Base-by-base conservation (phyloP, 2,797 vertebrate genomes). In the Hemitrygon akajei region DNA sequence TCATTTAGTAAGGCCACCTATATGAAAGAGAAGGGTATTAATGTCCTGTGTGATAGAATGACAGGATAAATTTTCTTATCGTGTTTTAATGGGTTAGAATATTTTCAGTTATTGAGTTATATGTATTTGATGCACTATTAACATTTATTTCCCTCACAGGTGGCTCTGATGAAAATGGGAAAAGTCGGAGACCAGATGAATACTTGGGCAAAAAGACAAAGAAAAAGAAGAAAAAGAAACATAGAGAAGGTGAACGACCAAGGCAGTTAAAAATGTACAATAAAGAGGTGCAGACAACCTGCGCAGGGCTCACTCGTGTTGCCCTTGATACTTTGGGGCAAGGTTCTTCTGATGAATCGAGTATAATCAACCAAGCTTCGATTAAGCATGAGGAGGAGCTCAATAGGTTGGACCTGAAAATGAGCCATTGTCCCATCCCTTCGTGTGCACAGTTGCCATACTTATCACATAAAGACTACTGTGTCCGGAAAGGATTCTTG, bases 211-310 rank as follows among this genome's bases (percentile, higher is more conserved):
- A 98, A 95, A 98, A 98, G 96, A 98, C 98, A 95, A 98, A 98
- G 94, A 99, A 98, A 96, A 99, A 98, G 97, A 97, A 97, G 96
- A 99, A 98, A 97, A 98, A 97, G 97, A 97, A 98, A 97, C 98
- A 98, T 89, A 97, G 97, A 18, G 98, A 99, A 95, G 98, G 98
- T 0, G 96, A 98, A 94, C 97, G 97, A 30, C 96, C 96, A 37
- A 98, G 97, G 95, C 98, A 97, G 87, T 96, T 98, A 95, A 97
- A 97, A 95, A 95, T 97, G 96, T 98, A 98, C 96, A 98, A 98
- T 96, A 99, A 98, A 94, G 98, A 98, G 86, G 98, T 99, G 84
- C 98, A 99, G 96, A 99, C 98, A 0, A 95, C 97, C 40, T 98
- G 97, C 40, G 96, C 97, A 0, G 98, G 97, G 6, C 96, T 97